Evolutionary conservation across 2,797 vertebrate species (phyloP).

Genomic region (Sebastes oblongus): DNA sequence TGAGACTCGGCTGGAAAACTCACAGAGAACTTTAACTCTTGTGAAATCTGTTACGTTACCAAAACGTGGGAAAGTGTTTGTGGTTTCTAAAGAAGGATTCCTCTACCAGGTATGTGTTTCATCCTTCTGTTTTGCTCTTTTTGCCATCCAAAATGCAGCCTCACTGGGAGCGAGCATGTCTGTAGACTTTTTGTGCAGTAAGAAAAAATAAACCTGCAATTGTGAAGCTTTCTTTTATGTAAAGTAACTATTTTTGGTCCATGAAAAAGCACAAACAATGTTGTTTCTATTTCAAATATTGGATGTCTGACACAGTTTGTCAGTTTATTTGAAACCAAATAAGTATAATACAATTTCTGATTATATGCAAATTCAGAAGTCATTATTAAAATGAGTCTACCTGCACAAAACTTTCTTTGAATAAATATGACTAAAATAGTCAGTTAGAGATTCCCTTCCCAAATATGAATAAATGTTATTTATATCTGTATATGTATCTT

Average conservation of each 20-base stretch:
- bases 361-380: too few relatives aligned
- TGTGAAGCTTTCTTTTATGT: neutral
- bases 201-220: neutral
- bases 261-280: neutral
- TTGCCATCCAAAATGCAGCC: neutral
- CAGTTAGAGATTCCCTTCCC: too few relatives aligned
- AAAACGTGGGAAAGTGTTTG: conserved; percentile 67
- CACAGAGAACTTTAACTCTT: conserved; percentile 17
- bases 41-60: conserved; percentile 57
- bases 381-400: too few relatives aligned
- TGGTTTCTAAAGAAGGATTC: conserved; percentile 75
- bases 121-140: neutral
- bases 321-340: neutral
- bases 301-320: neutral
- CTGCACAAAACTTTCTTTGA: too few relatives aligned
- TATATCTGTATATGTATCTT: neutral
- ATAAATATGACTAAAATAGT: too few relatives aligned
- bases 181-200: neutral
- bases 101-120: conserved; percentile 68
- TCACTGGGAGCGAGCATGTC: neutral
- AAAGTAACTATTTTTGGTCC: neutral
- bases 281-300: neutral
- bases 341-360: neutral
- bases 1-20: conserved; percentile 41
- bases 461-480: neutral